Evolutionary conservation across 1,140 invertebrate genomes (phyloP).

Genomic region (Anadara kagoshimensis): DNA sequence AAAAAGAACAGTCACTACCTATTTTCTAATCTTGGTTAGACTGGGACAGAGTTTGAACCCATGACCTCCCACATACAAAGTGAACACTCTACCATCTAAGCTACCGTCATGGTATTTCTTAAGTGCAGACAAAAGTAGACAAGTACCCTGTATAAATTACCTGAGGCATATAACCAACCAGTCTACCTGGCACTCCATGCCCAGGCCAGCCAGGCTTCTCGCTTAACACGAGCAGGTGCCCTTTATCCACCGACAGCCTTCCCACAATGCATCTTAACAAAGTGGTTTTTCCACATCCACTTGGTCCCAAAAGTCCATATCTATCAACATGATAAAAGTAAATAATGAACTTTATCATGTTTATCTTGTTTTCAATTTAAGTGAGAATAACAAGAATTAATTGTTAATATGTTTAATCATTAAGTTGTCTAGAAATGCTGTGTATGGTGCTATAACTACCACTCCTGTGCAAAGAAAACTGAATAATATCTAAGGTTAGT

Average conservation of each 20-base stretch:
- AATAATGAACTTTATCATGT: background rate
- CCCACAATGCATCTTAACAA: slow-evolving; percentile 72
- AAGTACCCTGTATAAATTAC: slow-evolving; percentile 27
- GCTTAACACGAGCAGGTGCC: slow-evolving; percentile 68
- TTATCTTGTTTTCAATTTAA: background rate
- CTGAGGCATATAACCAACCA: slow-evolving; percentile 75
- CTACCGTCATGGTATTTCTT: too few species aligned
- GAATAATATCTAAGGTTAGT: background rate
- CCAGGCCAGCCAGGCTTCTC: slow-evolving; percentile 64
- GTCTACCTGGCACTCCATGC: slow-evolving; percentile 70
- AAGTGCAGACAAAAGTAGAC: too few species aligned
- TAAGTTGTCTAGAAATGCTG: background rate
- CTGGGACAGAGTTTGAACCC: too few species aligned
- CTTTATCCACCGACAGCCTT: slow-evolving; percentile 61
- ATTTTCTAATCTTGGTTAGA: too few species aligned
- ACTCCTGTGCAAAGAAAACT: background rate
- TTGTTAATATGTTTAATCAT: too few species aligned
- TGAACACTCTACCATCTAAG: too few species aligned
- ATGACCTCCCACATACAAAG: too few species aligned
- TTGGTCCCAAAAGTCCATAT: slow-evolving; percentile 70
- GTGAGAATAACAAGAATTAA: background rate
- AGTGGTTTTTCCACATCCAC: slow-evolving; percentile 74
- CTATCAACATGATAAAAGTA: too few species aligned
- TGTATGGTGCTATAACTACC: background rate
- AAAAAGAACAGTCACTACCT: too few species aligned